Evolutionary conservation across 2,113 vertebrate species (phyloP).

Genomic region (Guaruba guarouba): DNA sequence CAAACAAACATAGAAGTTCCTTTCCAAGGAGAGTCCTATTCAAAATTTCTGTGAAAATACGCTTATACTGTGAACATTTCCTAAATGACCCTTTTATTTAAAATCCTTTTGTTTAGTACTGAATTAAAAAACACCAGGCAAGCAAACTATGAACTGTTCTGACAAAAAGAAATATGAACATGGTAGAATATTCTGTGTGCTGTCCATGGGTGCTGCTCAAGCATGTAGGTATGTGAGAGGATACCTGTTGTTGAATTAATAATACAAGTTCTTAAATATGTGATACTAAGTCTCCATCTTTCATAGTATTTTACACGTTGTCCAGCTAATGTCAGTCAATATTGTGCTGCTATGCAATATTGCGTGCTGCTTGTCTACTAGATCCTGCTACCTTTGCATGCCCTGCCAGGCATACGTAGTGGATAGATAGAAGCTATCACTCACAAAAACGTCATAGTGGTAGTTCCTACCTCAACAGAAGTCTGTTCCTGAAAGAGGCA

Average conservation of each 20-base stretch:
- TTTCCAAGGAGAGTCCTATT: background rate
- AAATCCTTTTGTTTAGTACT: background rate
- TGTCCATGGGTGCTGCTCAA: background rate
- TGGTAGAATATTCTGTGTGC: background rate
- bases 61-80: background rate
- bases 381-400: background rate
- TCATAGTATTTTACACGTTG: background rate
- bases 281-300: background rate
- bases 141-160: background rate
- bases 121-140: background rate
- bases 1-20: background rate
- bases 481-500: background rate
- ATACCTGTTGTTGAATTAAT: background rate
- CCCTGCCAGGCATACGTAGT: accelerated
- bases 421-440: background rate
- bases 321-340: background rate
- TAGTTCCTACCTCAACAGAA: background rate
- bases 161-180: background rate
- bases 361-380: background rate
- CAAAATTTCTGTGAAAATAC: background rate
- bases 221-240: background rate
- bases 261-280: background rate
- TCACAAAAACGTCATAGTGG: background rate
- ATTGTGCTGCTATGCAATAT: background rate
- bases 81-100: background rate